phyloP scores from a whole-genome alignment of 2,113 vertebrate genomes.

The Pseudorhombus dupliciocellatus region DNA sequence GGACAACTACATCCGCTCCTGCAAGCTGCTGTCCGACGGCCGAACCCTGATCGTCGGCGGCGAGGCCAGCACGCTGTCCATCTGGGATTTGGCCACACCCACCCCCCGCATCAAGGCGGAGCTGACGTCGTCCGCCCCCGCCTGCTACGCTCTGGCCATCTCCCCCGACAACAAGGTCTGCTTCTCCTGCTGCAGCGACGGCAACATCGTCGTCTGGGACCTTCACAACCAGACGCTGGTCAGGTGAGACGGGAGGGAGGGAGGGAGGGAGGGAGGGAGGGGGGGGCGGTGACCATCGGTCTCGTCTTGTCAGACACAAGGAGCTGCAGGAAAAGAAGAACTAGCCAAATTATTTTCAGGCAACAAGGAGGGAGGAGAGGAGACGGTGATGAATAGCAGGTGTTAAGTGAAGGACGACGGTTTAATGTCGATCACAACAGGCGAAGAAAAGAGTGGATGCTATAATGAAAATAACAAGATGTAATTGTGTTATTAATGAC shows the following conservation, averaged over 20 bases:
- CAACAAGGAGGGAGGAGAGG: too few relatives aligned
- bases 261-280: not conserved
- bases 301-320: not conserved
- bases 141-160: slow-evolving; percentile 89
- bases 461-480: too few relatives aligned
- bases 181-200: slow-evolving; percentile 91
- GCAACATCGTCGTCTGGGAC: slow-evolving; percentile 89
- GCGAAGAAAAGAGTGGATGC: too few relatives aligned
- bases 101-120: slow-evolving; percentile 89
- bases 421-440: too few relatives aligned
- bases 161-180: slow-evolving; percentile 90
- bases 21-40: slow-evolving; percentile 85
- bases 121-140: slow-evolving; percentile 86
- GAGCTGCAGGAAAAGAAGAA: too few relatives aligned
- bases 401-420: too few relatives aligned
- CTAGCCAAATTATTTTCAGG: too few relatives aligned
- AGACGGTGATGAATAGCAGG: too few relatives aligned
- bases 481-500: too few relatives aligned
- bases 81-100: slow-evolving; percentile 84
- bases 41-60: slow-evolving; percentile 85
- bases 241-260: slow-evolving; percentile 66
- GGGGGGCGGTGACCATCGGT: not conserved
- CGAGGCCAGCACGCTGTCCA: slow-evolving; percentile 87
- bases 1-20: slow-evolving; percentile 87
- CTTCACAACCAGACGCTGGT: slow-evolving; percentile 87